Base-by-base conservation (phyloP, 2,797 vertebrate genomes). In the Pogoniulus pusillus region DNA sequence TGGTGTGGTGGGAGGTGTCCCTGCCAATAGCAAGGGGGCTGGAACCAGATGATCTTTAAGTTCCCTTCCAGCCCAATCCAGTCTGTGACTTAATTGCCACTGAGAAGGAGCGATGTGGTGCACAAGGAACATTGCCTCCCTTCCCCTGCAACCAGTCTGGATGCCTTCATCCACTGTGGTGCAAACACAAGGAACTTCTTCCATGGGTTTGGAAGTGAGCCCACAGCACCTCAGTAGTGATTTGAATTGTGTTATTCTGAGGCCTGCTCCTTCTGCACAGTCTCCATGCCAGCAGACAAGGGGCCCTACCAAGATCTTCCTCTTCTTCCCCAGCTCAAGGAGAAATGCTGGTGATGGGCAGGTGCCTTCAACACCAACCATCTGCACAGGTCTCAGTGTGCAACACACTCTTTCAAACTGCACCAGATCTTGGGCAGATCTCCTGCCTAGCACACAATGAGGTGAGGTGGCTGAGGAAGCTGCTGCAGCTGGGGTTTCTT, bases 401-500 rank as follows among this genome's bases (percentile, higher is more conserved):
- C 3, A 0, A 43, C 0, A 2, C 13, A 0, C 57, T 49, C 2
- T 0, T 5, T 60, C 55, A 19, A 9, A 20, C 29, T 1, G 2
- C 71, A n/a, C 51, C 49, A 8, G 19, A 13, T 37, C 15, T 54
- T 10, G 2, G 1, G 51, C 30, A 53, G 59, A 22, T 32, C 55
- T 41, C 65, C 30, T 0, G 4, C 19, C 3, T 0, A 2, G 60
- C 57, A 49, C 11, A 49, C 22, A 49, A 49, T 49, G 47, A 49
- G 23, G 47, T 49, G 47, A 74, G 47, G 65, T 49, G 81, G 22
- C 78, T 71, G 68, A 82, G 93, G 64, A 79, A 60, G 19, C 55
- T 58, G 94, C 80, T 87, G 73, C 57, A 85, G 94, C 85, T 35
- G 30, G 12, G 84, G 77, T 89, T 96, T 96, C 81, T 95, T 95